Evolutionary conservation across 2,113 vertebrate genomes (phyloP), one percentile per base, ranked within the genome.

Genomic region (Ariopsis seemanni): DNA sequence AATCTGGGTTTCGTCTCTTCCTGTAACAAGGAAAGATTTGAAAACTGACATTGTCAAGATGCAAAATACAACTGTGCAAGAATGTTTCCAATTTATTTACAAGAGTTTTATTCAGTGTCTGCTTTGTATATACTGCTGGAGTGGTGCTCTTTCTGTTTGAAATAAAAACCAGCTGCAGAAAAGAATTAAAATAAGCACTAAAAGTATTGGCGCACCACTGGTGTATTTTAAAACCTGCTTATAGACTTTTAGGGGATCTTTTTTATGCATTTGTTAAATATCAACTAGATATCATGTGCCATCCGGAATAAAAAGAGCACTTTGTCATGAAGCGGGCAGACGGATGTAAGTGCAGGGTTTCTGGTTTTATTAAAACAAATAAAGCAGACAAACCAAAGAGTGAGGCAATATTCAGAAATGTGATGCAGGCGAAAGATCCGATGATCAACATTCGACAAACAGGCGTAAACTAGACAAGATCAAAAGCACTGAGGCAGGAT

Each of bases 121-220:
- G 34, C 62, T 67, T 83, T 52, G 82, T 67, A 53, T 83, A 67
- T 67, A 53, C 7, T 50, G 62, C 82, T 7, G 50, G 48, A 78
- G 5, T 78, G 25, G 50, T 78, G 79, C 18, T 82, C 15, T 42
- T 42, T 82, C 75, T 62, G 30, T 62, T 62, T 20, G 1, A 58
- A 82, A 82, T 82, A 60, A 62, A 82, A 82, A 48, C 8, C 79
- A 82, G 57, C 79, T 82, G 79, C 48, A 42, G 8, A 12, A 81
- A 42, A 81, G 55, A 81, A 2, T 42, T 58, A 58, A 58, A 80
- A 55, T 60, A 81, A 60, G 55, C 4, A 58, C 30, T 81, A 22
- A 81, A 81, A 20, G 30, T 60, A 82, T 60, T 42, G 57, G 30
- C 57, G 1, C 30, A 62, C 58, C 20, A 82, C 25, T 80, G 53